Evolutionary conservation across 2,888 invertebrate species (phyloP).

Genomic region (Limnephilus auricula): DNA sequence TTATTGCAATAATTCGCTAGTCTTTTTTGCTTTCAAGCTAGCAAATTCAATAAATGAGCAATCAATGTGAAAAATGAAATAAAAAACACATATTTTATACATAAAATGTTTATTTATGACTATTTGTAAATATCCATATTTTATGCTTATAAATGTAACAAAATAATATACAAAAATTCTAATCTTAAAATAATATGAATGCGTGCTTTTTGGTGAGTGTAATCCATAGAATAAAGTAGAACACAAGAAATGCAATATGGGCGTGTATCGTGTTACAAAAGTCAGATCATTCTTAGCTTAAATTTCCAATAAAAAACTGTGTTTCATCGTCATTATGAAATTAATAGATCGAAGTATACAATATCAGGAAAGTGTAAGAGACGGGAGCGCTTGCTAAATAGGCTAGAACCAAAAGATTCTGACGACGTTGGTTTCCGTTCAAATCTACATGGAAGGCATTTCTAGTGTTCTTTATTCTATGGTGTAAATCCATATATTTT

Average conservation of each 20-base stretch:
- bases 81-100: constrained; percentile 32
- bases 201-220: constrained; percentile 52
- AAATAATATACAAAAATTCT: constrained; percentile 60
- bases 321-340: too few species aligned
- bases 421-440: too few species aligned
- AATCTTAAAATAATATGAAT: constrained; percentile 50
- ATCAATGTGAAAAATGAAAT: neutral
- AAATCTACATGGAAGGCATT: too few species aligned
- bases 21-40: neutral
- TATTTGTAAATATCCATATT: constrained; percentile 60
- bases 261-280: too few species aligned
- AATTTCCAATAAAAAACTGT: too few species aligned
- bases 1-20: neutral
- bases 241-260: too few species aligned
- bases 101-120: constrained; percentile 60
- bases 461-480: too few species aligned
- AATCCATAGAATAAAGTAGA: neutral
- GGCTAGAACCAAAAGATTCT: too few species aligned
- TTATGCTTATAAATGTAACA: constrained; percentile 61
- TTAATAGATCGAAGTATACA: too few species aligned
- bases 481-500: constrained; percentile 11
- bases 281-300: too few species aligned
- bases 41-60: neutral
- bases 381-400: too few species aligned
- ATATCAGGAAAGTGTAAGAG: too few species aligned